These are phyloP conservation scores for Labroides dimidiatus DNA, from an alignment of 2,797 vertebrate genomes.

Conservation along the genomic window DNA sequence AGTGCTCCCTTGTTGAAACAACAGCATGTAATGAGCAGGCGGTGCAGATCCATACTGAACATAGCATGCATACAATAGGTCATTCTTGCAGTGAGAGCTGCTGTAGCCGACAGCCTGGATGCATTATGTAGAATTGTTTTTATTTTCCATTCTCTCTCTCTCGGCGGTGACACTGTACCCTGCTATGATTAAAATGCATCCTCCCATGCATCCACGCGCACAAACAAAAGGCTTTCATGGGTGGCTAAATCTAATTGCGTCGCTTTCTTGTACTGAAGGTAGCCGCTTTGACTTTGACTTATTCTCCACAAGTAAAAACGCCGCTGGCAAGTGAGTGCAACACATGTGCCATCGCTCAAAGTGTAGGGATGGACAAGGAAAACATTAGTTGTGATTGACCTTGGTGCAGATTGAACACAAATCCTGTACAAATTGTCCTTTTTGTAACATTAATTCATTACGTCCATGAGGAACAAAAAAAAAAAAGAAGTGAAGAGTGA, in stretches of 20 bases:
- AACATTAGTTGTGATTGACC: constrained; percentile 73
- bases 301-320: constrained; percentile 64
- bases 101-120: constrained; percentile 30
- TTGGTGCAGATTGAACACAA: constrained; percentile 44
- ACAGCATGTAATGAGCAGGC: constrained; percentile 54
- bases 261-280: constrained; percentile 68
- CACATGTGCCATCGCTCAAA: constrained; percentile 63
- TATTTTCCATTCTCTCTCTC: constrained; percentile 31
- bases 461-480: constrained; percentile 46
- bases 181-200: constrained; percentile 72
- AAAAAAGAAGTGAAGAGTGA: constrained; percentile 20
- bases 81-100: constrained; percentile 38
- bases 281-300: constrained; percentile 71
- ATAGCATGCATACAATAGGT: constrained; percentile 51
- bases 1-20: constrained; percentile 44
- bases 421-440: constrained; percentile 39
- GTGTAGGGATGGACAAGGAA: constrained; percentile 52
- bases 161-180: constrained; percentile 30
- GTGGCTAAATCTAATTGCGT: constrained; percentile 77
- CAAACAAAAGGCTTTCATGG: constrained; percentile 77
- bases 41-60: constrained; percentile 57
- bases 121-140: constrained; percentile 50
- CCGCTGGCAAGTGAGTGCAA: constrained; percentile 37
- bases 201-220: constrained; percentile 55
- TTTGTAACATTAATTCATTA: constrained; percentile 57